A percentile compares a stretch with the other conserved stretches of the same genome.
phyloP scores from a whole-genome alignment of 2,888 invertebrate genomes.

The Oscheius sp. region DNA sequence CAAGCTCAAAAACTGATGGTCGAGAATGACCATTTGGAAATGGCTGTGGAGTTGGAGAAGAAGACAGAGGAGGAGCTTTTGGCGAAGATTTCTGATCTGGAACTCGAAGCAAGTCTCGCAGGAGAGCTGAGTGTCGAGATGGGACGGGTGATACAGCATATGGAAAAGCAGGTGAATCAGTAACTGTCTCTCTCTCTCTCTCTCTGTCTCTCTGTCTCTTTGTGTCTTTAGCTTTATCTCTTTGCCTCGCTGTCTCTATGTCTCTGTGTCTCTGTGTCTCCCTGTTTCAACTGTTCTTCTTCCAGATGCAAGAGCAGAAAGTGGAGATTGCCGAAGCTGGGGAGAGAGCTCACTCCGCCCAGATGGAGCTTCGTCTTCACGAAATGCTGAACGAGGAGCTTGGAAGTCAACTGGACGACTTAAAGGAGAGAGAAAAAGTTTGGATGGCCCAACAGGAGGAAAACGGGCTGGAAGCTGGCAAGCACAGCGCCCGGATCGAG shows the following conservation, averaged over 20 bases:
- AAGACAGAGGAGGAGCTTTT: constrained; percentile 16
- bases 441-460: background rate
- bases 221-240: no score
- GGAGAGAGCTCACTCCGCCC: constrained; percentile 17
- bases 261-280: no score
- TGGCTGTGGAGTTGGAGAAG: background rate
- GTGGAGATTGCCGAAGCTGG: background rate
- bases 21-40: background rate
- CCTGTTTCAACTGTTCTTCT: no score
- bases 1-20: constrained; percentile 1
- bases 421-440: constrained; percentile 15
- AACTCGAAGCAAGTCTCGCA: constrained; percentile 49
- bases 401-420: constrained; percentile 35
- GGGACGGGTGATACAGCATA: constrained; percentile 50
- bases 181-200: no score
- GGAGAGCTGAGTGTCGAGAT: constrained; percentile 59
- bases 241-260: no score
- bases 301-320: constrained; percentile 19
- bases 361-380: constrained; percentile 40
- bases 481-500: background rate
- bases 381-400: constrained; percentile 43
- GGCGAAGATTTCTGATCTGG: constrained; percentile 38
- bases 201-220: no score
- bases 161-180: constrained; percentile 44
- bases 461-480: background rate